Evolutionary conservation across 2,888 invertebrate genomes (phyloP).

Genomic region (Oithona nana): DNA sequence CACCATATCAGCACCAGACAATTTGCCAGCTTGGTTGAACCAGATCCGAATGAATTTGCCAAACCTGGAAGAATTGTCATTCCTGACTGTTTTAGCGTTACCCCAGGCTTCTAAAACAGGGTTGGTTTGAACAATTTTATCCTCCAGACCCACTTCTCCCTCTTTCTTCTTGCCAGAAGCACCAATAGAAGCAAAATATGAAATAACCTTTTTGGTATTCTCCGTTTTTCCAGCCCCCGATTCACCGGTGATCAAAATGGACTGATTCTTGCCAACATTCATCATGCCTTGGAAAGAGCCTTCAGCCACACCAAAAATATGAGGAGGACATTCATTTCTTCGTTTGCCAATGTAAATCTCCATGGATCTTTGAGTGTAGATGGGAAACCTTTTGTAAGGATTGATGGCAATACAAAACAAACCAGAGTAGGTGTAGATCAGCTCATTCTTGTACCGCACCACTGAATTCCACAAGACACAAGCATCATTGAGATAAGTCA

Average conservation of each 20-base stretch:
- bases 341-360: constrained; percentile 36
- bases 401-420: constrained; percentile 28
- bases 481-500: constrained; percentile 98
- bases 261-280: constrained; percentile 91
- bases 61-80: constrained; percentile 99
- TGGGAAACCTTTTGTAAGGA: constrained; percentile 38
- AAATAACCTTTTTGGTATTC: constrained; percentile 19
- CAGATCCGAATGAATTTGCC: constrained; percentile 99
- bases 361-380: constrained; percentile 35
- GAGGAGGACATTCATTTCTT: constrained; percentile 38
- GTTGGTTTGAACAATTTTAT: constrained; percentile 44
- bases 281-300: constrained; percentile 40
- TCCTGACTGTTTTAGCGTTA: constrained; percentile 99
- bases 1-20: constrained; percentile 99
- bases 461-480: constrained; percentile 96
- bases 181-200: constrained; percentile 48
- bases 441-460: constrained; percentile 88
- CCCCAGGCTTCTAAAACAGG: constrained; percentile 97
- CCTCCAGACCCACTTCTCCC: constrained; percentile 16
- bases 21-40: constrained; percentile 95
- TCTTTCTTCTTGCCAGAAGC: constrained; percentile 58
- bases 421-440: constrained; percentile 48
- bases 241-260: constrained; percentile 89
- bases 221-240: constrained; percentile 20
- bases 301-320: constrained; percentile 38